A percentile compares a stretch with the other conserved stretches of the same genome.
These are phyloP conservation scores for Drosophila mulleri DNA, from an alignment of 2,888 invertebrate species.

Conservation along the genomic window DNA sequence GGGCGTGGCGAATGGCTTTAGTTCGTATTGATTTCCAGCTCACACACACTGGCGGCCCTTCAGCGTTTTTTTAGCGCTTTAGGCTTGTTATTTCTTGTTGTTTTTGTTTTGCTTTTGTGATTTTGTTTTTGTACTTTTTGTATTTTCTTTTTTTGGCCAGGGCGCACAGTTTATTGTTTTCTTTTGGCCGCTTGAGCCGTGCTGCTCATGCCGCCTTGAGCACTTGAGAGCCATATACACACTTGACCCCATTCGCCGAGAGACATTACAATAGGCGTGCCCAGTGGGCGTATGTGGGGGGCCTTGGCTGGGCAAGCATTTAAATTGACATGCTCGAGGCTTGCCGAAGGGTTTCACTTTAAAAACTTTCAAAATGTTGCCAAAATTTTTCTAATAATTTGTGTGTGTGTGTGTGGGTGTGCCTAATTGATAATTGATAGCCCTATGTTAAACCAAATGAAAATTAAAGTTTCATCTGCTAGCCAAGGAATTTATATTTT, in stretches of 20 bases:
- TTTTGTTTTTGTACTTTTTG: slow-evolving; percentile 15
- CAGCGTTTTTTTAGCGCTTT: slow-evolving; percentile 8
- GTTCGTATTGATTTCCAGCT: slow-evolving; percentile 64
- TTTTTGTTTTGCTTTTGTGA: background rate
- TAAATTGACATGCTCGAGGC: slow-evolving; percentile 51
- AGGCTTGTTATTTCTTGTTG: background rate
- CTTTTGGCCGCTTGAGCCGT: slow-evolving; percentile 49
- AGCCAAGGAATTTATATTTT: slow-evolving; percentile 29
- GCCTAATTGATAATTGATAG: slow-evolving; percentile 64
- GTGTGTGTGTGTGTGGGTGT: slow-evolving; percentile 14
- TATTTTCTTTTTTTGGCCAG: slow-evolving; percentile 42
- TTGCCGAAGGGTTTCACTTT: slow-evolving; percentile 25
- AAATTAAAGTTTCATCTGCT: slow-evolving; percentile 56
- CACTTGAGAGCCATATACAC: slow-evolving; percentile 72
- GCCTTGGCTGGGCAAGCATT: slow-evolving; percentile 45
- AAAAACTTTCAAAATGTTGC: slow-evolving; percentile 56
- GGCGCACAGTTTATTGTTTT: slow-evolving; percentile 74
- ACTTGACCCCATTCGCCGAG: slow-evolving; percentile 70
- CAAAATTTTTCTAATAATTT: slow-evolving; percentile 45
- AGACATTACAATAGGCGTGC: slow-evolving; percentile 64
- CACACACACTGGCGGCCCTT: slow-evolving; percentile 20
- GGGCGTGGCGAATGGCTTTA: slow-evolving; percentile 54
- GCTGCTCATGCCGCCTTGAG: slow-evolving; percentile 56
- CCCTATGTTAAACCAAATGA: slow-evolving; percentile 60
- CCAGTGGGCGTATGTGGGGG: slow-evolving; percentile 22